Conservation (phyloP, 2,888 invertebrate species). For the Mechanitis messenoides region DNA sequence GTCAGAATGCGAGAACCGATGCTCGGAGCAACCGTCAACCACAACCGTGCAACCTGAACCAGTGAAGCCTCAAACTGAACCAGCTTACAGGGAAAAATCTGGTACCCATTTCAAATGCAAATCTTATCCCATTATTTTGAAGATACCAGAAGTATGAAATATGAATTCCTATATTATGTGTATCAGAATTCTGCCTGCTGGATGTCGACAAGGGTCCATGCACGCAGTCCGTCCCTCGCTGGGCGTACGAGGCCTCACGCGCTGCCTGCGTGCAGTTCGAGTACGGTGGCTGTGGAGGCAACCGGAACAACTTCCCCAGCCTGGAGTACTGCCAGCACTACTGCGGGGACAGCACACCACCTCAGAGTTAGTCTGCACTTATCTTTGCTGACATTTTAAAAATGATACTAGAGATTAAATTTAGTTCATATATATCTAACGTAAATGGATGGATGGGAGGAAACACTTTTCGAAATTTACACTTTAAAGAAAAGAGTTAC, state of each 20-base stretch:
- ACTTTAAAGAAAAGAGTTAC: too few relatives aligned
- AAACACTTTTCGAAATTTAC: too few relatives aligned
- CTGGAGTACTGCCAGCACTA: slow-evolving; percentile 82
- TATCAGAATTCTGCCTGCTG: slow-evolving; percentile 81
- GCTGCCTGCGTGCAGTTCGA: slow-evolving; percentile 87
- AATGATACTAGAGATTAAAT: too few relatives aligned
- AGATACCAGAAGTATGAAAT: too few relatives aligned
- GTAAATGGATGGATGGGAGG: too few relatives aligned
- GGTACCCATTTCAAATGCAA: neutral
- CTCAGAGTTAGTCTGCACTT: neutral
- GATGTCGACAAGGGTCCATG: slow-evolving; percentile 82
- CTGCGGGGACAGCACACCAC: slow-evolving; percentile 74
- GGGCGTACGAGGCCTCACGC: slow-evolving; percentile 83
- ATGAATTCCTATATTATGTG: slow-evolving; percentile 4
- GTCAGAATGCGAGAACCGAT: slow-evolving; percentile 79
- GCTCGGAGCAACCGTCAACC: slow-evolving; percentile 64
- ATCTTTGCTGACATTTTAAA: neutral
- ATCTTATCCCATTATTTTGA: too few relatives aligned
- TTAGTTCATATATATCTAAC: too few relatives aligned
- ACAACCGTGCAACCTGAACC: slow-evolving; percentile 31
- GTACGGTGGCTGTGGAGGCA: slow-evolving; percentile 89
- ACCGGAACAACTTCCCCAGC: slow-evolving; percentile 85
- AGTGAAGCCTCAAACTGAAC: slow-evolving; percentile 23
- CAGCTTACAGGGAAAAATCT: neutral
- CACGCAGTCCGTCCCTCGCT: slow-evolving; percentile 73